A percentile compares a stretch with the other conserved stretches of the same genome.
phyloP scores from a whole-genome alignment of 2,888 invertebrate genomes.

The Pyrrhia umbra region DNA sequence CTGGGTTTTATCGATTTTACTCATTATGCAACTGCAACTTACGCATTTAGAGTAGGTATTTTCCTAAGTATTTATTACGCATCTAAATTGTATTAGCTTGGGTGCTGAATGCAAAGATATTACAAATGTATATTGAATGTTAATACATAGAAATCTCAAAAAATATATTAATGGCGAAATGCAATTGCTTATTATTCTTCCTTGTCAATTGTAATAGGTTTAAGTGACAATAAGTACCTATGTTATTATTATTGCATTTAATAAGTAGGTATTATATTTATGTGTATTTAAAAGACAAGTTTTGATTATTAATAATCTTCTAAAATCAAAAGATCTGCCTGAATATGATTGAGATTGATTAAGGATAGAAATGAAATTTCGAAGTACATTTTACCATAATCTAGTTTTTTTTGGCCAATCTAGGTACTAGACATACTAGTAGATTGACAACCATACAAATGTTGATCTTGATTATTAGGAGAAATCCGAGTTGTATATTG shows the following conservation, averaged over 20 bases:
- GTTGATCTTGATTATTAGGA: slow-evolving; percentile 9
- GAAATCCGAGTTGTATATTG: slow-evolving; percentile 6
- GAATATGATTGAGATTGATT: slow-evolving; percentile 14
- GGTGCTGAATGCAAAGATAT: background rate
- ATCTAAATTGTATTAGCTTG: background rate
- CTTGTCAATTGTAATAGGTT: slow-evolving; percentile 27
- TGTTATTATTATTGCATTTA: slow-evolving; percentile 44
- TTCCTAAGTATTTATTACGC: background rate
- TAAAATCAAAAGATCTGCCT: slow-evolving; percentile 32
- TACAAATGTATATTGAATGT: background rate
- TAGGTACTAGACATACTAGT: background rate
- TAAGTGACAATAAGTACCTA: slow-evolving; percentile 13
- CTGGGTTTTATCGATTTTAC: background rate
- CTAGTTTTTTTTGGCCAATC: slow-evolving; percentile 11
- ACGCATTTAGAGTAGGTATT: slow-evolving; percentile 14
- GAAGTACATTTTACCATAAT: slow-evolving; percentile 3
- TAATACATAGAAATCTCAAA: slow-evolving; percentile 3
- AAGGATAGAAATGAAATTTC: background rate
- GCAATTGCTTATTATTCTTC: background rate
- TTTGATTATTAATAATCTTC: background rate
- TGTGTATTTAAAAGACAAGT: background rate
- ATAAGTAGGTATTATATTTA: slow-evolving; percentile 14
- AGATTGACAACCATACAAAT: background rate
- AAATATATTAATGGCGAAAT: slow-evolving; percentile 7
- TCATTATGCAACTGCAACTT: background rate